Percentiles rank a stretch among this genome's conserved stretches.
These are phyloP conservation scores for Acrobasis repandana DNA, from an alignment of 2,888 invertebrate genomes.

Conservation along the genomic window DNA sequence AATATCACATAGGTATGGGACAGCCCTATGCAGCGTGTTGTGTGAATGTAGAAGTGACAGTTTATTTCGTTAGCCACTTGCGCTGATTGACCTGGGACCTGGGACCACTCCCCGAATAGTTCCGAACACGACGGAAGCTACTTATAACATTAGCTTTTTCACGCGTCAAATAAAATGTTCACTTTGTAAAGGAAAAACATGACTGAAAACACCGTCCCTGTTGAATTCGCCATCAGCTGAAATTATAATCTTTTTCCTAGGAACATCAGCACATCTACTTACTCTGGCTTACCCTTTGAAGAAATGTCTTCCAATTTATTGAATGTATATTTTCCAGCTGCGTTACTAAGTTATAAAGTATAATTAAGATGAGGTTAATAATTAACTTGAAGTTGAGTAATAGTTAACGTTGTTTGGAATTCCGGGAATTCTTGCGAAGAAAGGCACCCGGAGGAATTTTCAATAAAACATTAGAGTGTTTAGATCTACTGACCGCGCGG, in stretches of 20 bases:
- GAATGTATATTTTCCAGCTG: no score
- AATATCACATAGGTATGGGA: no score
- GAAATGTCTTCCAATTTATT: no score
- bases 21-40: conserved; percentile 7
- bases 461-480: conserved; percentile 39
- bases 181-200: background rate
- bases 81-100: conserved; percentile 49
- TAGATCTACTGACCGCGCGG: conserved; percentile 45
- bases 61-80: conserved; percentile 59
- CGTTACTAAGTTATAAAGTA: conserved; percentile 21
- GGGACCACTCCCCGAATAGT: conserved; percentile 2
- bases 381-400: conserved; percentile 14
- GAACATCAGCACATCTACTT: no score
- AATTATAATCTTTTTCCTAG: no score
- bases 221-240: no score
- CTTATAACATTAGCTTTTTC: conserved; percentile 12
- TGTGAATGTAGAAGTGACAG: conserved; percentile 54
- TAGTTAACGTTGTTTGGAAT: conserved; percentile 10
- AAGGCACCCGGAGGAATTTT: conserved; percentile 39
- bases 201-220: no score
- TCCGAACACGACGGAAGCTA: background rate
- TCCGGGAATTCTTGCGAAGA: conserved; percentile 20
- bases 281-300: no score
- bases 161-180: conserved; percentile 10
- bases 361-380: conserved; percentile 32